These are phyloP conservation scores for Numida meleagris DNA, from an alignment of 2,113 vertebrate genomes.

Conservation along the genomic window DNA sequence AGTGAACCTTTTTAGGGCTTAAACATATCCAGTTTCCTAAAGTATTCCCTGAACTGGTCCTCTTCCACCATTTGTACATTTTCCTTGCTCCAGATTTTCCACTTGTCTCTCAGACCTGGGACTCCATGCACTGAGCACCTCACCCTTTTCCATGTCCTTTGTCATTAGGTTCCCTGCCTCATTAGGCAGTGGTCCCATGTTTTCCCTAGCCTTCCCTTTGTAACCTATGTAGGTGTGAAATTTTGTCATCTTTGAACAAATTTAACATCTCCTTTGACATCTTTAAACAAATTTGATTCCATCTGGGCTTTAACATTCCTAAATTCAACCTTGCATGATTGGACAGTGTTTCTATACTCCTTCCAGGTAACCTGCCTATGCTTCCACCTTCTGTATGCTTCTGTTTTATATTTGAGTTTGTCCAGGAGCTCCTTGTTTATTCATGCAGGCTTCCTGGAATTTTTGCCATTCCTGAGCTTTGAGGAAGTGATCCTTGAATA, in stretches of 20 bases:
- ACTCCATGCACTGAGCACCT: neutral
- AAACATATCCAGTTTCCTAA: neutral
- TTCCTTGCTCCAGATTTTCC: neutral
- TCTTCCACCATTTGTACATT: neutral
- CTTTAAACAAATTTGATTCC: neutral
- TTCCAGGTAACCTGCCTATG: neutral
- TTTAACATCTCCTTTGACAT: neutral
- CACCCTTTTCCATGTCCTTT: neutral
- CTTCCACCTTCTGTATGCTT: neutral
- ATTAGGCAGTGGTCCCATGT: neutral
- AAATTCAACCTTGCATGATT: neutral
- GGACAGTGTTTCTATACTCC: neutral
- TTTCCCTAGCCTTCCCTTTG: neutral
- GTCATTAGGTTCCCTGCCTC: neutral
- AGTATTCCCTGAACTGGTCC: neutral
- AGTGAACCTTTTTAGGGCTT: neutral
- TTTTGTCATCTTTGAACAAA: neutral
- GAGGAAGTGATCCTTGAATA: neutral
- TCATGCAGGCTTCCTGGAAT: neutral
- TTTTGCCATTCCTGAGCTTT: neutral
- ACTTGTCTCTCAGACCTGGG: neutral
- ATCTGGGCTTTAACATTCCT: neutral
- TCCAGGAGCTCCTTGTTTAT: neutral
- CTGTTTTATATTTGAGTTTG: neutral
- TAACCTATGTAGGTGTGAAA: neutral